Base-by-base conservation (phyloP, 2,888 invertebrate genomes). In the Trilocha varians region DNA sequence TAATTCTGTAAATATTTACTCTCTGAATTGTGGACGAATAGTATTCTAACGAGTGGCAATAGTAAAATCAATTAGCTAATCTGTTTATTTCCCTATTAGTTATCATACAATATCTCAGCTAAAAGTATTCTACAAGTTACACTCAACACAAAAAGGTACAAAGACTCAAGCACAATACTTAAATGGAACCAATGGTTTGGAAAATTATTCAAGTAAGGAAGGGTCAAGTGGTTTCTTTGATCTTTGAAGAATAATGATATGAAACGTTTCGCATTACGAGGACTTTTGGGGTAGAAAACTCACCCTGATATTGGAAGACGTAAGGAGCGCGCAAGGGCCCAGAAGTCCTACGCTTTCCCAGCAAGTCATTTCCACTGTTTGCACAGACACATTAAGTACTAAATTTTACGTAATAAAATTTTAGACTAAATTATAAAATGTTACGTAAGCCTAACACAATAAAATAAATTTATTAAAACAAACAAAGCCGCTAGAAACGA, bases 321-420 rank as follows among this genome's bases (percentile, higher is more conserved):
- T 70, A 42, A 87, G 85, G 42, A 86, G 78, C 60, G 87, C 84
- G 65, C 87, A 86, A 49, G 87, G 87, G 52, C 86, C 86, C 65
- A 86, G 75, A 48, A 86, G 75, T 58, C 86, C 84, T 70, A 86
- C 84, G 50, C 78, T 86, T 54, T 87, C 86, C 87, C 87, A 87
- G 72, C 87, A 87, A 71, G 87, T 86, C 87, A 87, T 87, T 55
- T 69, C 70, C 71, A 55, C 44, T 55, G 59, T 49, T 51, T 50
- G 53, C 57, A 49, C 63, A 65, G 65, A 55, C 59, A 60, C 67
- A 56, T 51, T 52, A 45, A 54, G 43, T 40, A 51, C 49, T 50
- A 39, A 9, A 9, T 25, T 25, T 25, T 3, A 25, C 25, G 25
- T 5, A 25, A 25, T 5, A 25, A 25, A 3, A 9, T 25, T 25